Conservation (phyloP, 2,888 invertebrate genomes). For the Gymnosoma rotundatum region DNA sequence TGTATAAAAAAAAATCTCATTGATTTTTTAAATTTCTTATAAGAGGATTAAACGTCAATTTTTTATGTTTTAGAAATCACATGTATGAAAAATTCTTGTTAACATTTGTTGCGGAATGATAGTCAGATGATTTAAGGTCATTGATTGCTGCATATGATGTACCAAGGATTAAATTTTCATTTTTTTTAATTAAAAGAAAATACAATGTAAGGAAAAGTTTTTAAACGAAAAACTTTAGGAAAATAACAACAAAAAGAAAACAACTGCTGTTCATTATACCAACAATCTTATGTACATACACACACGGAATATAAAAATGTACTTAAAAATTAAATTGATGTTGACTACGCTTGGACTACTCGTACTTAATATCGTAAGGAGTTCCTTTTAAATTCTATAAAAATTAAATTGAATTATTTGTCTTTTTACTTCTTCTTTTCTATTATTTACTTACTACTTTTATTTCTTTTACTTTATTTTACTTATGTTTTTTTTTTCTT, state of each 20-base stretch:
- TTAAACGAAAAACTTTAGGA: constrained; percentile 13
- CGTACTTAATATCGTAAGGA: constrained; percentile 12
- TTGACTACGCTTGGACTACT: constrained; percentile 32
- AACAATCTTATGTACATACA: neutral
- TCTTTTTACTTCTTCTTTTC: neutral
- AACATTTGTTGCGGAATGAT: constrained; percentile 19
- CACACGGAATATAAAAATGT: neutral
- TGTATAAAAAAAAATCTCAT: no score
- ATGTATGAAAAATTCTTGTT: neutral
- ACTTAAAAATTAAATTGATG: constrained; percentile 38
- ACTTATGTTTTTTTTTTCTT: neutral
- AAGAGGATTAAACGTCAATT: neutral
- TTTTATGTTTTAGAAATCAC: neutral
- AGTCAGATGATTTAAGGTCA: constrained; percentile 51
- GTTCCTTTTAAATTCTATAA: constrained; percentile 35
- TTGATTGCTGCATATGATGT: constrained; percentile 62
- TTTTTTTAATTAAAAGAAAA: constrained; percentile 8
- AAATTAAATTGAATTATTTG: constrained; percentile 54
- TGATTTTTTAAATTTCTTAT: neutral
- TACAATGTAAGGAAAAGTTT: constrained; percentile 1
- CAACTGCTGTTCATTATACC: constrained; percentile 21
- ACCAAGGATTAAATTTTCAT: constrained; percentile 48
- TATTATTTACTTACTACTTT: constrained; percentile 11
- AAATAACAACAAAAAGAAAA: neutral
- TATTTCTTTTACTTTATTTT: constrained; percentile 15